These are phyloP conservation scores for Drosophila bunnanda DNA, from an alignment of 2,888 invertebrate genomes.

Conservation along the genomic window DNA sequence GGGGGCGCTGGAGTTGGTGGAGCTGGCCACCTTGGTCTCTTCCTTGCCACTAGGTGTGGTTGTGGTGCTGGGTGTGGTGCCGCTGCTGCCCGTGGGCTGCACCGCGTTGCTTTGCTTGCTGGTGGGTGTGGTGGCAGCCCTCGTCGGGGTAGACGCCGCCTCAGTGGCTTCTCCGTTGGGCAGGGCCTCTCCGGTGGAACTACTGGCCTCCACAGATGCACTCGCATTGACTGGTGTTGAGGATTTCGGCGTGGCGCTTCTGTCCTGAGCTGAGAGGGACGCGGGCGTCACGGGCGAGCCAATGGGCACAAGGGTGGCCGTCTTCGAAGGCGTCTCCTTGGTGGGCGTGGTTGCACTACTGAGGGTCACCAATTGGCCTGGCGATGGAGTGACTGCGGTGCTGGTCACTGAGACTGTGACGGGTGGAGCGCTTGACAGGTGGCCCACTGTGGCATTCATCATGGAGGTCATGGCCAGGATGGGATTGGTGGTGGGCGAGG, in stretches of 20 bases:
- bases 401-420: slow-evolving; percentile 48
- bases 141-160: slow-evolving; percentile 39
- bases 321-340: slow-evolving; percentile 47
- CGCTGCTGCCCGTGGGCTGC: slow-evolving; percentile 60
- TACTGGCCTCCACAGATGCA: slow-evolving; percentile 55
- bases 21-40: slow-evolving; percentile 20
- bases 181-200: slow-evolving; percentile 51
- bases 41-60: slow-evolving; percentile 24
- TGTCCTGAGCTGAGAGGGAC: slow-evolving; percentile 11
- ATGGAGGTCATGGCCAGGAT: slow-evolving; percentile 84
- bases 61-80: slow-evolving; percentile 23
- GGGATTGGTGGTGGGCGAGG: slow-evolving; percentile 84
- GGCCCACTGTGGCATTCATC: slow-evolving; percentile 78
- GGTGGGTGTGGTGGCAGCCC: slow-evolving; percentile 39
- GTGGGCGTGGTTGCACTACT: slow-evolving; percentile 71
- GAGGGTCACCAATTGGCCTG: slow-evolving; percentile 56
- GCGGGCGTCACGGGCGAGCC: slow-evolving; percentile 45
- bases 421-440: slow-evolving; percentile 41
- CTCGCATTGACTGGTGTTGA: slow-evolving; percentile 24
- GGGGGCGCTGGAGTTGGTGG: slow-evolving; percentile 26
- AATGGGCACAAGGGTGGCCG: slow-evolving; percentile 63
- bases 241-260: slow-evolving; percentile 24
- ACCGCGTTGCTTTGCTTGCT: slow-evolving; percentile 61
- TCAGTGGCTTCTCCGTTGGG: slow-evolving; percentile 60
- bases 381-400: slow-evolving; percentile 53